A percentile compares a stretch with the other conserved stretches of the same genome.
These are phyloP conservation scores for Listrodromus nycthemerus DNA, from an alignment of 2,888 invertebrate genomes.

Conservation along the genomic window DNA sequence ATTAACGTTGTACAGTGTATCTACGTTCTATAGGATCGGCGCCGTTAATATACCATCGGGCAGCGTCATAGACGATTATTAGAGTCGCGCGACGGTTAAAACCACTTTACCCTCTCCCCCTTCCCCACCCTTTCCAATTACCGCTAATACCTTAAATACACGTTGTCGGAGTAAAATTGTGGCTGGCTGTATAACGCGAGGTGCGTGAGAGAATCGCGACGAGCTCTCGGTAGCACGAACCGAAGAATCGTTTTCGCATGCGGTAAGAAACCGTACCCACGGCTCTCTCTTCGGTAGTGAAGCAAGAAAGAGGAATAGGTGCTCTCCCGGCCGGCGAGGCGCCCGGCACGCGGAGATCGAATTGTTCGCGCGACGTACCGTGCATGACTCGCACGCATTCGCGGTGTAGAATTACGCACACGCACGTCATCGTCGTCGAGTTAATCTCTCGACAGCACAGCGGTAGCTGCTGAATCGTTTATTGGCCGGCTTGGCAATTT, in stretches of 20 bases:
- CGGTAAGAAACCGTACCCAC: slow-evolving; percentile 19
- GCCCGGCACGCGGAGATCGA: slow-evolving; percentile 2
- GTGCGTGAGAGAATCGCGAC: slow-evolving; percentile 59
- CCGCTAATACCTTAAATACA: slow-evolving; percentile 61
- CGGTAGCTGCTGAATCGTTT: slow-evolving; percentile 55
- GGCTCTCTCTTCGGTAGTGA: slow-evolving; percentile 21
- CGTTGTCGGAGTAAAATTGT: slow-evolving; percentile 54
- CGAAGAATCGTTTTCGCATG: slow-evolving; percentile 36
- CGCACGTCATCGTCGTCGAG: slow-evolving; percentile 24
- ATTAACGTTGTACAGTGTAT: not conserved
- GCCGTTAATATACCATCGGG: slow-evolving; percentile 10
- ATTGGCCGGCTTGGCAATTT: slow-evolving; percentile 63
- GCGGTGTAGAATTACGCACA: slow-evolving; percentile 55
- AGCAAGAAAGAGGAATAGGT: slow-evolving; percentile 37
- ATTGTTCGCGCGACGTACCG: slow-evolving; percentile 41
- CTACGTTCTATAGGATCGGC: slow-evolving; percentile 17
- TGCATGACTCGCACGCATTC: slow-evolving; percentile 43
- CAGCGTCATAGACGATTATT: slow-evolving; percentile 42
- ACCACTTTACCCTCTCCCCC: slow-evolving; percentile 16
- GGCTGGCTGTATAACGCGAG: slow-evolving; percentile 16
- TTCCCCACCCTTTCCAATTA: slow-evolving; percentile 44
- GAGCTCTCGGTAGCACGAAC: slow-evolving; percentile 52
- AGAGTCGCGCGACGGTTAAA: slow-evolving; percentile 49
- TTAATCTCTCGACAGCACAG: not conserved
- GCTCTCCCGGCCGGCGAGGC: slow-evolving; percentile 6